Conservation (phyloP, 2,113 vertebrate species). For the Apeltes quadracus region DNA sequence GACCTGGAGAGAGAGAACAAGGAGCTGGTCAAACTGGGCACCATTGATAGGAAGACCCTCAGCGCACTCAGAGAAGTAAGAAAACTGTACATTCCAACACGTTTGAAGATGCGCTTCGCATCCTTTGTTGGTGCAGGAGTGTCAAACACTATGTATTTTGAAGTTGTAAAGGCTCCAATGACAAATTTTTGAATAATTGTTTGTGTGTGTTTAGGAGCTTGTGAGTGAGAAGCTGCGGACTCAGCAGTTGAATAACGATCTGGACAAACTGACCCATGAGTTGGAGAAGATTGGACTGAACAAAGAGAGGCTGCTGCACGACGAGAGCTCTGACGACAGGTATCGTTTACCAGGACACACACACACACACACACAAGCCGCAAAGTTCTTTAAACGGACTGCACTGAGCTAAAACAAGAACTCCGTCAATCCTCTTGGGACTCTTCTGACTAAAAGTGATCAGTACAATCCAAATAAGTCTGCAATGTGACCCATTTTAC, state of each 20-base stretch:
- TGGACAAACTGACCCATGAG: constrained; percentile 96
- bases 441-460: constrained; percentile 8
- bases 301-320: constrained; percentile 93
- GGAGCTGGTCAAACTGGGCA: constrained; percentile 91
- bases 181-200: neutral
- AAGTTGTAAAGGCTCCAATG: neutral
- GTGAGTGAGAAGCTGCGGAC: constrained; percentile 95
- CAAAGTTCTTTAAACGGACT: neutral
- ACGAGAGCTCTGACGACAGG: constrained; percentile 94
- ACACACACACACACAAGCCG: neutral
- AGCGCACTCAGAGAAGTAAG: constrained; percentile 91
- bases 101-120: neutral
- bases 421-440: neutral
- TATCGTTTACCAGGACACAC: constrained; percentile 46
- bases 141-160: neutral
- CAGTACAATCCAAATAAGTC: constrained; percentile 4
- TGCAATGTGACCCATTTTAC: constrained; percentile 5
- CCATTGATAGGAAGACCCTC: constrained; percentile 96
- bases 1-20: constrained; percentile 96
- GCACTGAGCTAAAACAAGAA: neutral
- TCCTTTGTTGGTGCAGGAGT: neutral
- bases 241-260: constrained; percentile 96
- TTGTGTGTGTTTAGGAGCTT: constrained; percentile 85
- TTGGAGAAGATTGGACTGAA: constrained; percentile 97
- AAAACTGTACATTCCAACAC: neutral